Conservation (phyloP, 2,888 invertebrate genomes). For the Orgyia antiqua region DNA sequence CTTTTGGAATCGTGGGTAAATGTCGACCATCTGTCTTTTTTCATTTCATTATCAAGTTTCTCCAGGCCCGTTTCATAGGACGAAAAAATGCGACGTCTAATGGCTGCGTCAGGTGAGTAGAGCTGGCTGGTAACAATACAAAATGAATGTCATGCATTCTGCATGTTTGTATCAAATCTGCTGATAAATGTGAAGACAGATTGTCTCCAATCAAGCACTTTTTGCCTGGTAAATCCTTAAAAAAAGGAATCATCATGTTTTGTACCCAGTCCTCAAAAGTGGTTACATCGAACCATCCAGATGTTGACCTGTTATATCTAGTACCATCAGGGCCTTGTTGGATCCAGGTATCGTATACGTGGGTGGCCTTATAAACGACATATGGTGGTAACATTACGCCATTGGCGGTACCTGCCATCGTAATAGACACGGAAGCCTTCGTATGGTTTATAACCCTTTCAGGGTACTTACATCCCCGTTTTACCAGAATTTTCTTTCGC, state of each 20-base stretch:
- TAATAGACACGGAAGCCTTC: slow-evolving; percentile 14
- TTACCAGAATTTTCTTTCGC: slow-evolving; percentile 5
- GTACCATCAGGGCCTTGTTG: slow-evolving; percentile 11
- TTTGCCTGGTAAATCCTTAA: slow-evolving; percentile 17
- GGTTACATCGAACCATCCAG: slow-evolving; percentile 38
- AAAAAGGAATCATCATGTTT: slow-evolving; percentile 10
- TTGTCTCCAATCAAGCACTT: slow-evolving; percentile 41
- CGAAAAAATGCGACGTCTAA: background rate
- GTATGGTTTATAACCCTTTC: slow-evolving; percentile 11
- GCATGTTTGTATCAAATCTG: slow-evolving; percentile 22
- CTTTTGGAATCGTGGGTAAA: slow-evolving; percentile 15
- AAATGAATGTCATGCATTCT: slow-evolving; percentile 36
- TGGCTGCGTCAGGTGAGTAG: slow-evolving; percentile 28
- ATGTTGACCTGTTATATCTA: slow-evolving; percentile 32
- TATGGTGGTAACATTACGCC: slow-evolving; percentile 19
- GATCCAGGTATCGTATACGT: slow-evolving; percentile 11
- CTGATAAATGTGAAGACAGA: slow-evolving; percentile 26
- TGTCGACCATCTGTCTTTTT: slow-evolving; percentile 19
- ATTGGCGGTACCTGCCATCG: slow-evolving; percentile 18
- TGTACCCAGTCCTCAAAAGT: slow-evolving; percentile 36
- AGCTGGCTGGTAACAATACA: slow-evolving; percentile 35
- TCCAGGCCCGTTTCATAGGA: slow-evolving; percentile 24
- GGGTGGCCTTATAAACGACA: slow-evolving; percentile 22
- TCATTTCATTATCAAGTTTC: slow-evolving; percentile 18
- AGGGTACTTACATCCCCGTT: slow-evolving; percentile 7